Conservation (phyloP, 1,140 invertebrate species). For the Drosophila oshimai region DNA sequence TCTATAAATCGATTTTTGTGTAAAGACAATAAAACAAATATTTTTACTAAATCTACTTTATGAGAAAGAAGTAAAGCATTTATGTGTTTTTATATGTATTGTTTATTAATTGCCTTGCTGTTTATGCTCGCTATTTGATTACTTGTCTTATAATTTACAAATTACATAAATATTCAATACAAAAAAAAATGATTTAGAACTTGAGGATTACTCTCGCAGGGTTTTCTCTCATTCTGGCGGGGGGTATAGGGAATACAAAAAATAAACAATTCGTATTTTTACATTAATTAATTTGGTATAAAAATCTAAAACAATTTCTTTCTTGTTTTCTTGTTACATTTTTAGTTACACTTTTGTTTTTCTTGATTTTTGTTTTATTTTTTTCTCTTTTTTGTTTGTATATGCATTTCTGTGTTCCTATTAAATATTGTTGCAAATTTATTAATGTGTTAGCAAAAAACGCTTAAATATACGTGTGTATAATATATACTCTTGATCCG, state of each 20-base stretch:
- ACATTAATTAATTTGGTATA: slow-evolving; percentile 74
- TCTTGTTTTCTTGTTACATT: slow-evolving; percentile 16
- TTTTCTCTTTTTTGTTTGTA: slow-evolving; percentile 28
- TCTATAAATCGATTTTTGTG: slow-evolving; percentile 1
- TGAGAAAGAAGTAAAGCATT: no score
- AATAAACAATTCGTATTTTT: slow-evolving; percentile 51
- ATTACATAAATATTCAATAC: slow-evolving; percentile 56
- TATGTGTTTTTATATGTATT: slow-evolving; percentile 35
- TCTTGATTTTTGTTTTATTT: slow-evolving; percentile 6
- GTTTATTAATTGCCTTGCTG: slow-evolving; percentile 56
- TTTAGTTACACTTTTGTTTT: slow-evolving; percentile 35
- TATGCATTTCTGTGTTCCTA: slow-evolving; percentile 38
- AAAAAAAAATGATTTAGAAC: slow-evolving; percentile 38
- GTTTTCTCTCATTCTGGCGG: background rate
- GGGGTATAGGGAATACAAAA: slow-evolving; percentile 28
- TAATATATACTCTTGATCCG: slow-evolving; percentile 43
- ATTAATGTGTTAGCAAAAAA: slow-evolving; percentile 73
- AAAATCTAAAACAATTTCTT: slow-evolving; percentile 73
- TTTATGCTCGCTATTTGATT: slow-evolving; percentile 56
- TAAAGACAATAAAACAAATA: background rate
- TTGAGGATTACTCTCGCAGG: slow-evolving; percentile 3
- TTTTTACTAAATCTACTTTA: no score
- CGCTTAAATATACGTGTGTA: slow-evolving; percentile 50
- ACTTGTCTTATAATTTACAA: slow-evolving; percentile 53
- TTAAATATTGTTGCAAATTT: slow-evolving; percentile 60